Evolutionary conservation across 2,888 invertebrate species (phyloP), one percentile per base, ranked within the genome.

Genomic region (Phalera bucephala): DNA sequence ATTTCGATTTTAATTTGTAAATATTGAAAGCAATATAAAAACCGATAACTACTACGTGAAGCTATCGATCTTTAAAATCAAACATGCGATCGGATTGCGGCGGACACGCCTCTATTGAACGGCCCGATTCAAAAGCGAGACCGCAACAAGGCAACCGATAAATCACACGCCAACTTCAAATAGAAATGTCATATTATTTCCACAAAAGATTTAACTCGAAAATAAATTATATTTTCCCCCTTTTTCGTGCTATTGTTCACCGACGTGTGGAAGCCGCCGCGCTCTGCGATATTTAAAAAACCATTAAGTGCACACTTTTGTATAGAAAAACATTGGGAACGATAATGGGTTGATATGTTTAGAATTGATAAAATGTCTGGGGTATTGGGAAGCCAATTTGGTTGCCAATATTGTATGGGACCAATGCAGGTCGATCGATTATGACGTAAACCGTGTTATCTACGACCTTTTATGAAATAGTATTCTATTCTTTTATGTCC

Each of bases 121-220:
- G 64, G 63, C 65, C 59, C 63, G 57, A 53, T 57, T 64, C 56
- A 62, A 64, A 63, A 64, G 56, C 65, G 62, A 65, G 64, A 73
- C 78, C 78, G 60, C 78, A 75, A 74, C 74, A 77, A 74, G 73
- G 75, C 75, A 74, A 63, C 86, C 88, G 79, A 90, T 90, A 90
- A 90, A 90, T 90, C 90, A 90, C 71, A 52, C 71, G 75, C 72
- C 77, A 83, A 86, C 90, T 88, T 88, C 86, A 87, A 90, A 90
- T 90, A 90, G 90, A 90, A 90, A 89, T 81, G 90, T 90, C 90
- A 90, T 89, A 90, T 90, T 90, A 90, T 88, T 89, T 85, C 85
- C 88, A 90, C 90, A 90, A 90, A 90, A 90, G 90, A 90, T 90
- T 90, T 90, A 90, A 90, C 90, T 88, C 73, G 86, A 87, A 90